Conservation (phyloP, 1,140 invertebrate species). For the Ladona fulva region DNA sequence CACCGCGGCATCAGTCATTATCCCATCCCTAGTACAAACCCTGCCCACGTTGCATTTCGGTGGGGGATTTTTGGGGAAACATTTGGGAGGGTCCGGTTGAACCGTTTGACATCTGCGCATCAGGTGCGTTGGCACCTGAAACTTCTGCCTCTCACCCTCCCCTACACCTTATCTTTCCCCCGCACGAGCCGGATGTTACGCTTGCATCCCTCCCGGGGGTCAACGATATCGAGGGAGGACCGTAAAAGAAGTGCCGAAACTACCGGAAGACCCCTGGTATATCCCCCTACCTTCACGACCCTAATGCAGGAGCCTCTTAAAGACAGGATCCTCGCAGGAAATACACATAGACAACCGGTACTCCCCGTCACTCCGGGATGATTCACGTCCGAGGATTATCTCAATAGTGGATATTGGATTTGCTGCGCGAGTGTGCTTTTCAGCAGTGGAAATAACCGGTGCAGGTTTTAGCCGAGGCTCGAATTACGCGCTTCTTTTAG, state of each 20-base stretch:
- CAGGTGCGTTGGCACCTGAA: not conserved
- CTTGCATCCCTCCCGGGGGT: not conserved
- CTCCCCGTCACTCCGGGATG: no score
- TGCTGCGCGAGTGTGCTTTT: no score
- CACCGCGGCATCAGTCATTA: not conserved
- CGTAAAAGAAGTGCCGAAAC: not conserved
- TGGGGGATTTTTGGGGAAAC: not conserved
- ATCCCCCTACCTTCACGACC: not conserved
- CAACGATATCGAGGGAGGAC: not conserved
- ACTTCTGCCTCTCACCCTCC: not conserved
- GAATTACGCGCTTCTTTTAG: no score
- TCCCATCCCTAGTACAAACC: not conserved
- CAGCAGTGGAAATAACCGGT: no score
- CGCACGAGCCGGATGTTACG: not conserved
- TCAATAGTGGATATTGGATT: no score
- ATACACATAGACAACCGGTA: no score
- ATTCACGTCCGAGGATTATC: no score
- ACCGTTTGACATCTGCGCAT: not conserved
- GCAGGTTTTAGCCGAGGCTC: no score
- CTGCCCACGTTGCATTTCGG: not conserved
- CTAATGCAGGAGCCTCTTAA: not conserved
- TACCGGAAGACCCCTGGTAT: not conserved
- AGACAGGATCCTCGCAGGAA: no score
- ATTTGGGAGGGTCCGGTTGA: not conserved
- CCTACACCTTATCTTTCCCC: no score